Conservation (phyloP, 2,888 invertebrate species). For the Stictocephala bisonia region DNA sequence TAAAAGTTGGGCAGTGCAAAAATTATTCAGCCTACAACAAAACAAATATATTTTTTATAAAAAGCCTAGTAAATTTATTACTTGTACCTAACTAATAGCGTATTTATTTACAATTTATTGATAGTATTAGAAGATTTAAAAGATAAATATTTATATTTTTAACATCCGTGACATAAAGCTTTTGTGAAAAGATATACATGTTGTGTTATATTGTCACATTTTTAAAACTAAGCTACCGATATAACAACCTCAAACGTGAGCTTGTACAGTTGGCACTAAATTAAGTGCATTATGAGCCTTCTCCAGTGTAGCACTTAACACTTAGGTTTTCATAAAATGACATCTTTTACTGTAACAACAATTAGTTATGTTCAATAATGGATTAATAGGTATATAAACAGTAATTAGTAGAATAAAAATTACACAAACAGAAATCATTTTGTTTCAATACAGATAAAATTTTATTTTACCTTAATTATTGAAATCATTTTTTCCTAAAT, state of each 20-base stretch:
- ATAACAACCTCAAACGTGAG: slow-evolving; percentile 44
- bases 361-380: too few relatives aligned
- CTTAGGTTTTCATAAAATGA: too few relatives aligned
- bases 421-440: too few relatives aligned
- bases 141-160: slow-evolving; percentile 30
- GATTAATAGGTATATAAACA: too few relatives aligned
- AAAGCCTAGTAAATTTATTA: slow-evolving; percentile 33
- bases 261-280: slow-evolving; percentile 39
- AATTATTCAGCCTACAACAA: slow-evolving; percentile 19
- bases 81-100: slow-evolving; percentile 35
- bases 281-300: slow-evolving; percentile 21
- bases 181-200: slow-evolving; percentile 41
- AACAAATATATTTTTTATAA: slow-evolving; percentile 20
- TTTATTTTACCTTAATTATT: too few relatives aligned
- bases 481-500: too few relatives aligned
- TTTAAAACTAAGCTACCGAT: slow-evolving; percentile 16
- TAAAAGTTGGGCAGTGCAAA: slow-evolving; percentile 17
- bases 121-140: slow-evolving; percentile 25
- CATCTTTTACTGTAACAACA: too few relatives aligned
- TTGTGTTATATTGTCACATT: slow-evolving; percentile 43
- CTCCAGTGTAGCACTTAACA: too few relatives aligned
- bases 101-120: slow-evolving; percentile 26
- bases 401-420: too few relatives aligned
- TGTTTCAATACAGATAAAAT: too few relatives aligned
- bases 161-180: slow-evolving; percentile 32